A percentile compares a stretch with the other conserved stretches of the same genome.
Conservation (phyloP, 2,797 vertebrate species). For the Pseudochirops corinnae region DNA sequence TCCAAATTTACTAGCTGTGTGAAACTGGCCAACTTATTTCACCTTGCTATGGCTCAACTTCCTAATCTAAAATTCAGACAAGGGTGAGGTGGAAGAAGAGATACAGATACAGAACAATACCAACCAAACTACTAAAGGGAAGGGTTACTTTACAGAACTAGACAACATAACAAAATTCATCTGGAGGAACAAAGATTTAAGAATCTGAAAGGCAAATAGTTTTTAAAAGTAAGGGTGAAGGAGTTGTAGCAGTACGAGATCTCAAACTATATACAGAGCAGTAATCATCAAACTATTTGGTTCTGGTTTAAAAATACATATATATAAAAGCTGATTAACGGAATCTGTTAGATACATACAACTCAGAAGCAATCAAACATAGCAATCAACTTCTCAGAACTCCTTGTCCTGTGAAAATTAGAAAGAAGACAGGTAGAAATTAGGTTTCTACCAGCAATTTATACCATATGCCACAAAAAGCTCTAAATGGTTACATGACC, state of each 20-base stretch:
- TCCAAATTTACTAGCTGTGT: not conserved
- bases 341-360: not conserved
- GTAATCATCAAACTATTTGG: not conserved
- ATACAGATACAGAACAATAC: not conserved
- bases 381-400: not conserved
- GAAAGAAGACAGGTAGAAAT: not conserved
- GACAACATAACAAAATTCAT: not conserved
- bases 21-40: not conserved
- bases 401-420: not conserved
- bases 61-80: not conserved
- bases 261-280: not conserved
- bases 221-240: not conserved
- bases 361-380: not conserved
- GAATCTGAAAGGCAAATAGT: not conserved
- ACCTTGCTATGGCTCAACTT: not conserved
- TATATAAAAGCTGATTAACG: not conserved
- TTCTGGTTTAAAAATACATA: not conserved
- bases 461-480: not conserved
- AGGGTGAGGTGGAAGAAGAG: not conserved
- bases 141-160: not conserved
- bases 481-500: not conserved
- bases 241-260: not conserved
- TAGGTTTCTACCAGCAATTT: not conserved
- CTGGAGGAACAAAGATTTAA: not conserved
- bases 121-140: not conserved